Conservation (phyloP, 2,113 vertebrate genomes). For the Pongo pygmaeus region DNA sequence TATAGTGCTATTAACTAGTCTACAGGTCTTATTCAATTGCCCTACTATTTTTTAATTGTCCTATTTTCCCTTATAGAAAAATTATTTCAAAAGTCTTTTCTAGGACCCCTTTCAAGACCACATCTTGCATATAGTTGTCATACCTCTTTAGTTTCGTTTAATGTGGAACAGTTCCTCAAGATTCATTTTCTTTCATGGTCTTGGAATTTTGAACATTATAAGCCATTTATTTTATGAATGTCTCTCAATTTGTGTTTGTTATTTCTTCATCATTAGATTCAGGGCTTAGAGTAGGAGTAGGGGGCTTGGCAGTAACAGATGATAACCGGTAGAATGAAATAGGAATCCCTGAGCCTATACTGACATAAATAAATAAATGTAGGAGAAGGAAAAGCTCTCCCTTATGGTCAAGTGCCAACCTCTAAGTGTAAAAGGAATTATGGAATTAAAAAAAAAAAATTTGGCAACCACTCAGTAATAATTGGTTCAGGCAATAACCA, state of each 20-base stretch:
- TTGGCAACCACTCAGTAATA: background rate
- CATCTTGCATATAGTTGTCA: background rate
- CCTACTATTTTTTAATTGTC: background rate
- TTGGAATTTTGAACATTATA: constrained; percentile 23
- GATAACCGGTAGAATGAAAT: background rate
- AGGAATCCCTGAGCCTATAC: background rate
- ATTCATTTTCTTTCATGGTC: background rate
- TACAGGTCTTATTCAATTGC: background rate
- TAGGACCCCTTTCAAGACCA: background rate
- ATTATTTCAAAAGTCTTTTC: background rate
- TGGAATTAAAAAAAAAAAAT: background rate
- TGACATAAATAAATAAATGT: background rate
- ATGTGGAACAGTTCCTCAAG: background rate
- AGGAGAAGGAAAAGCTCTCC: background rate
- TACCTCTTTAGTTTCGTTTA: background rate
- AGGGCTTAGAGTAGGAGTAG: background rate
- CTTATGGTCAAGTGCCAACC: background rate
- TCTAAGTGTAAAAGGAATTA: background rate
- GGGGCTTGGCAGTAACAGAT: background rate
- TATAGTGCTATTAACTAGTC: background rate
- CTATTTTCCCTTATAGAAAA: background rate
- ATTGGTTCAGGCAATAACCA: background rate
- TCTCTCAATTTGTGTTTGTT: background rate
- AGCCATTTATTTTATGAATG: background rate
- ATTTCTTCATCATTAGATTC: background rate